phyloP scores from a whole-genome alignment of 2,888 invertebrate species.

The Megalurothrips usitatus region DNA sequence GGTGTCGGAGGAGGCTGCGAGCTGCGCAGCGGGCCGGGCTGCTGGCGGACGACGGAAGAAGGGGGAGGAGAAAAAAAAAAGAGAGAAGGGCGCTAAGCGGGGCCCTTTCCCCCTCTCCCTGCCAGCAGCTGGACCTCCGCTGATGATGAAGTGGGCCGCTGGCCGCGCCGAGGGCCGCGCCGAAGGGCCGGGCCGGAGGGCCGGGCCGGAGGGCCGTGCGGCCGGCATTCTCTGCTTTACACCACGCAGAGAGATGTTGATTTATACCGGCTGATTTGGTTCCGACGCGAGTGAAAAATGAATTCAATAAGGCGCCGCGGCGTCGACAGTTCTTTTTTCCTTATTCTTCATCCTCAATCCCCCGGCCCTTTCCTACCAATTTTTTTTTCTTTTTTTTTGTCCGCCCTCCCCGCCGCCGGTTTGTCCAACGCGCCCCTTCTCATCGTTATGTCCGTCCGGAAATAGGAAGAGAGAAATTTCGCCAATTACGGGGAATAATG shows the following conservation, averaged over 20 bases:
- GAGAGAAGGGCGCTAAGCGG: not conserved
- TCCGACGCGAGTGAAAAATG: not conserved
- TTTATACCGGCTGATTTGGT: slow-evolving; percentile 7
- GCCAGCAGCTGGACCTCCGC: not conserved
- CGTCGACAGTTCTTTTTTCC: no score
- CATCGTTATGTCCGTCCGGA: no score
- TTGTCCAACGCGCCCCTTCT: no score
- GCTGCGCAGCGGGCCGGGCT: not conserved
- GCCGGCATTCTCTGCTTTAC: slow-evolving; percentile 7
- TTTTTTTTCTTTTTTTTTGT: no score
- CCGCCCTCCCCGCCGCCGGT: no score
- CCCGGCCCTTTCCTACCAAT: no score
- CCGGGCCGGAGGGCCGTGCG: not conserved
- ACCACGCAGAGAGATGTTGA: not conserved
- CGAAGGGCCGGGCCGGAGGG: no score
- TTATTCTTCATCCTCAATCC: no score
- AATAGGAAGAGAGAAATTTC: no score
- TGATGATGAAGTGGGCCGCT: not conserved
- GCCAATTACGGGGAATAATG: no score
- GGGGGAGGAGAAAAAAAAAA: not conserved
- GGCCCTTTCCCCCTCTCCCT: not conserved
- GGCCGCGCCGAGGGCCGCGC: no score
- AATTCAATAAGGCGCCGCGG: not conserved
- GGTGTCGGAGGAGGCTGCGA: not conserved
- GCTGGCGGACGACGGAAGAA: not conserved